Base-by-base conservation (phyloP, 2,113 vertebrate genomes). In the Pyxicephalus adspersus region DNA sequence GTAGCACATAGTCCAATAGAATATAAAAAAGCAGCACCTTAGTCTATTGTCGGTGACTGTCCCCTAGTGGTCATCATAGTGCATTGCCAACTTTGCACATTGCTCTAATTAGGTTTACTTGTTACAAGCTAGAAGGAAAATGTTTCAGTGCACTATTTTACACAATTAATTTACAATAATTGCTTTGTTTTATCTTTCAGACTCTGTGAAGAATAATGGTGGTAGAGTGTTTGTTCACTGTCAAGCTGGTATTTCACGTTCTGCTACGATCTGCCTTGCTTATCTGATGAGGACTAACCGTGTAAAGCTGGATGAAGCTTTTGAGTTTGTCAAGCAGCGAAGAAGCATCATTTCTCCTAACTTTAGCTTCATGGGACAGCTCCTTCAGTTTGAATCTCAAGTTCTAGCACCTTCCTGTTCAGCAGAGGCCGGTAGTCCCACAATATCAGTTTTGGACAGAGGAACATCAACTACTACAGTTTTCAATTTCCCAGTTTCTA, bases 291-390 rank as follows among this genome's bases (percentile, higher is more conserved):
- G 96, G 87, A 97, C 98, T 90, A 98, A 98, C 87, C 95, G 96
- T 0, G 97, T 99, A 83, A 97, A 95, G 87, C 91, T 99, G 84
- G 98, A 98, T 0, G 98, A 99, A 91, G 98, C 98, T 76, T 99
- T 99, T 63, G 98, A 99, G 87, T 99, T 99, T 26, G 97, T 99
- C 85, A 99, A 99, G 88, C 97, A 99, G 90, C 94, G 97, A 0
- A 94, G 98, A 74, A 98, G 98, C 88, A 96, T 99, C 88, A 99
- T 99, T 89, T 99, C 97, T 3, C 98, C 98, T 0, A 99, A 99
- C 88, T 99, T 99, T 91, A 99, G 96, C 92, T 99, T 99, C 93
- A 98, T 99, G 98, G 98, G 98, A 31, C 98, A 99, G 89, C 93
- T 99, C 72, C 92, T 99, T 25, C 97, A 98, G 88, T 99, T 99